These are phyloP conservation scores for Echinometra lucunter DNA, from an alignment of 53 echinoderm and acorn worm genomes.

Conservation along the genomic window DNA sequence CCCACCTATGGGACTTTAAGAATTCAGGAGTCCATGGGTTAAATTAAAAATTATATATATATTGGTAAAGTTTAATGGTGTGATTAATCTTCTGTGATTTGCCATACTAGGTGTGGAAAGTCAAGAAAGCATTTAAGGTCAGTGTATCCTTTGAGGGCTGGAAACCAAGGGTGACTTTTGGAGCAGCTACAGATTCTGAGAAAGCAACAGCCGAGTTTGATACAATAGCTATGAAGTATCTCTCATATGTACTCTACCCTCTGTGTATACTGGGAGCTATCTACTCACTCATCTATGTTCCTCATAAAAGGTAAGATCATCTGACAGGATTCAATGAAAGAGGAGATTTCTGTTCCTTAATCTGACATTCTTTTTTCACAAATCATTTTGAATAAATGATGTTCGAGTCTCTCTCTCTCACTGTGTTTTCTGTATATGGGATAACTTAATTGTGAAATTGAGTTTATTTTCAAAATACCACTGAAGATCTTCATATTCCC, in stretches of 20 bases:
- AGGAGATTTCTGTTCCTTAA: too few species aligned
- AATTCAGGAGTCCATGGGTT: too few species aligned
- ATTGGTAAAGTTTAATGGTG: not conserved
- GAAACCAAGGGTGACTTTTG: conserved; percentile 78
- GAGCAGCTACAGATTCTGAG: conserved; percentile 80
- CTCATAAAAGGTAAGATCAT: conserved; percentile 89
- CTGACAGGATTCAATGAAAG: too few species aligned
- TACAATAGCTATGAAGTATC: conserved; percentile 90
- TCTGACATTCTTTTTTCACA: not conserved
- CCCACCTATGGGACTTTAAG: too few species aligned
- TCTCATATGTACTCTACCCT: conserved; percentile 93
- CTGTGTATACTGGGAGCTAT: conserved; percentile 87
- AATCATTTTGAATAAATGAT: too few species aligned
- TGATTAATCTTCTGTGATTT: not conserved
- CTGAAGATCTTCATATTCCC: too few species aligned
- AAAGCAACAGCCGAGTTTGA: conserved; percentile 88
- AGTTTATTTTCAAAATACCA: too few species aligned
- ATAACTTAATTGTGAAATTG: too few species aligned
- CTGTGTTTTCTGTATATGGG: too few species aligned
- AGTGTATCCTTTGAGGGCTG: conserved; percentile 77
- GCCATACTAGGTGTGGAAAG: conserved; percentile 86
- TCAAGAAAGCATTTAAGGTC: conserved; percentile 96
- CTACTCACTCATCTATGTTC: conserved; percentile 92
- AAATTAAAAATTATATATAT: too few species aligned
- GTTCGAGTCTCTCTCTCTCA: too few species aligned